Base-by-base conservation (phyloP, 2,888 invertebrate genomes). In the Rhingia rostrata region DNA sequence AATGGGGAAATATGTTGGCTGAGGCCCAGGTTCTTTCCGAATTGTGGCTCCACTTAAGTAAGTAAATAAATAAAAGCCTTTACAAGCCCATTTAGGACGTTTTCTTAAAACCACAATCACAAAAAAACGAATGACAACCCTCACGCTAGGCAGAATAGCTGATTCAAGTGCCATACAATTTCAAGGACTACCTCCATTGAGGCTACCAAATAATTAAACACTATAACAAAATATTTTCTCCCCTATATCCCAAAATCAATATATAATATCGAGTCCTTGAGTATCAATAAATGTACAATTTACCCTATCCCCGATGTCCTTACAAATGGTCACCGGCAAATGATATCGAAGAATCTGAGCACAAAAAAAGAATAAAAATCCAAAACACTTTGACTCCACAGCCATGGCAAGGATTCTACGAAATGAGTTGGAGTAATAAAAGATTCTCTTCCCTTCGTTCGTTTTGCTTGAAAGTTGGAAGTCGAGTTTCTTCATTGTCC, bases 341-440 rank as follows among this genome's bases (percentile, higher is more conserved):
- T 32, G 5, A 14, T 41, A 41, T 54, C 53, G 49, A 30, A 63
- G n/a, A 51, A 47, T 12, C 35, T 12, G 37, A 56, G n/a, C 12
- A 22, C 30, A 32, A 30, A 12, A 22, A 7, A 72, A 4, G 9
- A 32, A 58, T 14, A 51, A 45, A 61, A 41, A 35, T 60, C 30
- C 66, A 32, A 43, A 58, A 58, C 74, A 60, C 75, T 49, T 49
- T 9, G 32, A 49, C 49, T 75, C 12, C 75, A 51, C 53, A 60
- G 45, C 66, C 51, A 66, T 37, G 35, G 61, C 54, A 75, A 61
- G 37, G 61, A 47, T 47, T 39, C 45, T 39, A 58, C 41, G 56
- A 49, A 74, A 67, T 67, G 75, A 61, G 69, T 67, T 49, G 47
- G n/a, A 70, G 77, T 56, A 78, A 78, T 69, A 78, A 78, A 77